phyloP scores from a whole-genome alignment of 2,888 invertebrate species.

The Hofmannophila pseudospretella region DNA sequence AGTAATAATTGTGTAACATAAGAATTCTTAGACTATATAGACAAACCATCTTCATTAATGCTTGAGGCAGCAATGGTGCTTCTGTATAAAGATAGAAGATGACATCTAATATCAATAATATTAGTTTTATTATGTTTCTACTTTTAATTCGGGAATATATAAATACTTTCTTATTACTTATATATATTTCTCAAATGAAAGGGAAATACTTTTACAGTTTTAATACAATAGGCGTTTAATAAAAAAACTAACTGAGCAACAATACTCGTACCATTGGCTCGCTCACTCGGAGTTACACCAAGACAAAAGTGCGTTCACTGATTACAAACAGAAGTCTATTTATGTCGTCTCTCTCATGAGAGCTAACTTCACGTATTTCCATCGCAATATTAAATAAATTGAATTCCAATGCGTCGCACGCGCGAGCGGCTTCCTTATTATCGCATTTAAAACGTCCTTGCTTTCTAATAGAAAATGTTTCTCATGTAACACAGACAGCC shows the following conservation, averaged over 20 bases:
- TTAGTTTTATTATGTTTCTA: no score
- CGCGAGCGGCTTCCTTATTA: slow-evolving; percentile 30
- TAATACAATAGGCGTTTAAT: no score
- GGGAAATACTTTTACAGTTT: no score
- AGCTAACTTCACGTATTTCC: slow-evolving; percentile 25
- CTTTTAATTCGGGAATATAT: no score
- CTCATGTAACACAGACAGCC: background rate
- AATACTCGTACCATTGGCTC: no score
- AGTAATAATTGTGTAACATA: background rate
- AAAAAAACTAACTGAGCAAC: no score
- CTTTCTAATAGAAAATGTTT: slow-evolving; percentile 16
- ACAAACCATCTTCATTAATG: background rate
- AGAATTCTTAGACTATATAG: background rate
- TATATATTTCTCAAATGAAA: no score
- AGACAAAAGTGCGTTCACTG: no score
- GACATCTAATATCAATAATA: no score
- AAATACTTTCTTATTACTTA: no score
- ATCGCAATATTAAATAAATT: slow-evolving; percentile 44
- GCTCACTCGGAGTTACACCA: no score
- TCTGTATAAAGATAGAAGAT: no score
- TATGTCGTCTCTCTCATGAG: background rate
- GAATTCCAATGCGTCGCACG: slow-evolving; percentile 40
- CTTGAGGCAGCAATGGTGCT: background rate
- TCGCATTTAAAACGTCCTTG: slow-evolving; percentile 31
- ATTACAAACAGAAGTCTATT: background rate